A percentile compares a stretch with the other conserved stretches of the same genome.
Evolutionary conservation across 2,113 vertebrate species (phyloP).

Genomic region (Labrus mixtus): DNA sequence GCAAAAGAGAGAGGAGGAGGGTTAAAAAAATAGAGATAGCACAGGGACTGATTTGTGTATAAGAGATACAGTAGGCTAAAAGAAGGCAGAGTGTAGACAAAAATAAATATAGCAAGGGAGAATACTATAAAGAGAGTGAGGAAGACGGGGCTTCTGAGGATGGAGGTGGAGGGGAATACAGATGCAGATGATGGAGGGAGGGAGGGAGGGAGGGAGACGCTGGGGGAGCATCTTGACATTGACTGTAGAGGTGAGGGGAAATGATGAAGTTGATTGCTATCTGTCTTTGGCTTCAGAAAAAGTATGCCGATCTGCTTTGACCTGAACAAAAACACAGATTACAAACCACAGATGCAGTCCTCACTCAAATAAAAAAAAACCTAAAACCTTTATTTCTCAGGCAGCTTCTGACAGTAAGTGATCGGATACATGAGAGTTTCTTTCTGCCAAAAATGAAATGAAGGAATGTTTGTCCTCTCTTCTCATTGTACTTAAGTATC

Average conservation of each 20-base stretch:
- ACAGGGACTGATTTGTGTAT: slow-evolving; percentile 14
- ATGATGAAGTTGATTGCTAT: slow-evolving; percentile 48
- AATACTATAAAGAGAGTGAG: background rate
- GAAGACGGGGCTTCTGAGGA: slow-evolving; percentile 8
- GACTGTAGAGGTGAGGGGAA: slow-evolving; percentile 39
- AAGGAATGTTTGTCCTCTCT: too few species aligned
- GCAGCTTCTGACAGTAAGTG: background rate
- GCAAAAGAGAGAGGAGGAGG: slow-evolving; percentile 4
- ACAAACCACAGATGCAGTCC: background rate
- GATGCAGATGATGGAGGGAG: slow-evolving; percentile 4
- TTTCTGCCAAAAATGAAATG: too few species aligned
- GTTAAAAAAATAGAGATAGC: slow-evolving; percentile 15
- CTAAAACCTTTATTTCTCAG: background rate
- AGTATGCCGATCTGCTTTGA: slow-evolving; percentile 12
- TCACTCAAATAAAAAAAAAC: background rate
- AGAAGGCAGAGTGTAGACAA: background rate
- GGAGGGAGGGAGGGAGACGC: background rate
- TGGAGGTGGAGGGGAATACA: background rate
- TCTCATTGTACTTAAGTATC: too few species aligned
- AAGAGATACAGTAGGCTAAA: slow-evolving; percentile 14
- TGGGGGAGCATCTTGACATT: slow-evolving; percentile 19
- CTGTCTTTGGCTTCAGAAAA: slow-evolving; percentile 18
- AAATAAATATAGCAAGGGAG: slow-evolving; percentile 7
- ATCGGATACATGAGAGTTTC: background rate
- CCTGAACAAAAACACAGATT: background rate